A percentile compares a stretch with the other conserved stretches of the same genome.
These are phyloP conservation scores for Drosophila azteca DNA, from an alignment of 1,140 invertebrate species.

Conservation along the genomic window DNA sequence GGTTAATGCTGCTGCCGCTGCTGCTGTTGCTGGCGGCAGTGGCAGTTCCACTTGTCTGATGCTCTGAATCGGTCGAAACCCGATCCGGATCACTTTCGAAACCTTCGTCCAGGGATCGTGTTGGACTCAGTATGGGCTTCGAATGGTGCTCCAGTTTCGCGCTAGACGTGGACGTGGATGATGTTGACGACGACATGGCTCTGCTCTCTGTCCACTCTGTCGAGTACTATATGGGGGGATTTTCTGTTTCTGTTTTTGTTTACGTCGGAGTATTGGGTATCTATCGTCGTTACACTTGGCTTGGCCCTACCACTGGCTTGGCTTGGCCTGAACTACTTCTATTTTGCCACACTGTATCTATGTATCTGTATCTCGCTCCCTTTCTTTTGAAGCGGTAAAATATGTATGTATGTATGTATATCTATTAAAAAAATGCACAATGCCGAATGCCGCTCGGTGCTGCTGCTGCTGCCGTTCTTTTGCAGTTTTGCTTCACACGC, in stretches of 20 bases:
- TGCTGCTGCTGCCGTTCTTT: constrained; percentile 34
- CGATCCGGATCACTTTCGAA: constrained; percentile 84
- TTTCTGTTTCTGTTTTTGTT: constrained; percentile 26
- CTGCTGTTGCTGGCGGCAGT: constrained; percentile 42
- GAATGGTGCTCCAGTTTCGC: constrained; percentile 81
- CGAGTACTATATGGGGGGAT: constrained; percentile 18
- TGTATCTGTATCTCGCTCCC: constrained; percentile 1
- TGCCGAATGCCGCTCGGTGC: constrained; percentile 12
- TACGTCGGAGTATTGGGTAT: constrained; percentile 35
- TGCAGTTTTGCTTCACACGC: constrained; percentile 44
- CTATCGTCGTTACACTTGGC: constrained; percentile 52
- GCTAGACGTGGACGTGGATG: constrained; percentile 50
- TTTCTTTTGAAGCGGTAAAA: constrained; percentile 19
- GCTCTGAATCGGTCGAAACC: constrained; percentile 83
- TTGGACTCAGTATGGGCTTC: constrained; percentile 83
- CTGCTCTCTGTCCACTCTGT: constrained; percentile 24
- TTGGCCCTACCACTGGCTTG: constrained; percentile 24
- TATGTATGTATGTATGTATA: no score
- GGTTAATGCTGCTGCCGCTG: constrained; percentile 43
- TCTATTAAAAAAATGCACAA: constrained; percentile 8
- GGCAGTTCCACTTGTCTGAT: constrained; percentile 79
- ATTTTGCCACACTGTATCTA: constrained; percentile 1
- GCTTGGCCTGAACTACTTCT: constrained; percentile 5
- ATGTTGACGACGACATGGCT: constrained; percentile 16
- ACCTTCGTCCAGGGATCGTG: constrained; percentile 84